These are phyloP conservation scores for Orussus abietinus DNA, from an alignment of 1,140 invertebrate species.

Conservation along the genomic window DNA sequence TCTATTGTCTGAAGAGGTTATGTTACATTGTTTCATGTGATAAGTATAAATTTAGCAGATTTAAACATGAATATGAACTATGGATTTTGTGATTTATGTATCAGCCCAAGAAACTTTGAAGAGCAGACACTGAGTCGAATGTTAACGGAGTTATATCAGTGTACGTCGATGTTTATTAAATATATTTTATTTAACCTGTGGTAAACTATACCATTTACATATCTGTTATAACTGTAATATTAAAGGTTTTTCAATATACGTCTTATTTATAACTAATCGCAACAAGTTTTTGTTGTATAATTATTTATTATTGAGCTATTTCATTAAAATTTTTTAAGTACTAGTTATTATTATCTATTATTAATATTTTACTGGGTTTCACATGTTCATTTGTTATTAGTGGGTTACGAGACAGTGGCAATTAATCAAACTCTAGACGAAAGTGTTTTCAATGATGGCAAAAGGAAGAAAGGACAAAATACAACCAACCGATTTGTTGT, in stretches of 20 bases:
- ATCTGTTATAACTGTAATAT: too few relatives aligned
- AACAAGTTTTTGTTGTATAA: too few relatives aligned
- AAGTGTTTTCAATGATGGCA: slow-evolving; percentile 38
- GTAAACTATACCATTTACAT: too few relatives aligned
- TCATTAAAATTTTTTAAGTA: too few relatives aligned
- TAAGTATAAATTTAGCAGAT: too few relatives aligned
- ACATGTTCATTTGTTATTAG: slow-evolving; percentile 23
- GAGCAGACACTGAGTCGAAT: background rate
- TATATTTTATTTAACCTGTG: too few relatives aligned
- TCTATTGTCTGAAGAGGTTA: too few relatives aligned
- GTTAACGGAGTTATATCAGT: slow-evolving; percentile 4
- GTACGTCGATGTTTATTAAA: too few relatives aligned
- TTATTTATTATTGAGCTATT: too few relatives aligned
- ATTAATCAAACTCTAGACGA: slow-evolving; percentile 50
- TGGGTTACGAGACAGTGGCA: slow-evolving; percentile 48
- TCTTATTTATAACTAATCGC: too few relatives aligned
- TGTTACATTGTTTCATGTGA: too few relatives aligned
- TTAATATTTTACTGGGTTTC: slow-evolving; percentile 4
- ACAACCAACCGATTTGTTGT: slow-evolving; percentile 14
- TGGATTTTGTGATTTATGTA: slow-evolving; percentile 40
- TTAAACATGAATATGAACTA: slow-evolving; percentile 18
- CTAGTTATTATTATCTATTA: slow-evolving; percentile 1
- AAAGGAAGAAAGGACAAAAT: slow-evolving; percentile 36
- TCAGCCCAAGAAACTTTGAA: slow-evolving; percentile 1
- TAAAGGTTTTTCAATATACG: too few relatives aligned